Conservation (phyloP, 2,888 invertebrate genomes). For the Scaeva pyrastri region DNA sequence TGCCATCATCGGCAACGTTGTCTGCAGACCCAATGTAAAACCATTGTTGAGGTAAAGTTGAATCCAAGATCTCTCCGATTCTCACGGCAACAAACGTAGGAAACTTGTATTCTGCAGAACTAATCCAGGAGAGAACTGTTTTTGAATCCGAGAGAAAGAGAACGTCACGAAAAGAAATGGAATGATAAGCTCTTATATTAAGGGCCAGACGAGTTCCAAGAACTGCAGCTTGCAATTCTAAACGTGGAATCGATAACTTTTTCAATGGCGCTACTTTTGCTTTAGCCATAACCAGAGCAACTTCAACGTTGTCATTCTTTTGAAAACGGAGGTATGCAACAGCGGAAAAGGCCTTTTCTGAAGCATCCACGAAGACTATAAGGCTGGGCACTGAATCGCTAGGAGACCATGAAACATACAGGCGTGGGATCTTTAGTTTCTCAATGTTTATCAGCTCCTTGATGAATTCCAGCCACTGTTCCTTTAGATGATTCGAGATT, state of each 20-base stretch:
- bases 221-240: conserved; percentile 20
- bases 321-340: conserved; percentile 9
- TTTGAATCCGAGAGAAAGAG: neutral
- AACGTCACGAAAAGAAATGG: neutral
- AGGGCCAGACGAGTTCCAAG: neutral
- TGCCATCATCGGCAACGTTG: conserved; percentile 1
- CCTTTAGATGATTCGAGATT: neutral
- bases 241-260: conserved; percentile 13
- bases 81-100: too few species aligned
- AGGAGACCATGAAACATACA: conserved; percentile 1
- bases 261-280: conserved; percentile 28
- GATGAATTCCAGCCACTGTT: conserved; percentile 14
- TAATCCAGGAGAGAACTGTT: too few species aligned
- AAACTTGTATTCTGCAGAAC: too few species aligned
- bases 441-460: conserved; percentile 8
- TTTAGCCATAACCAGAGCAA: conserved; percentile 28
- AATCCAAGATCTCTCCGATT: too few species aligned
- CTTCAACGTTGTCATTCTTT: neutral
- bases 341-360: conserved; percentile 18
- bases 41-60: too few species aligned
- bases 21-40: neutral
- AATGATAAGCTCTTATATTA: neutral
- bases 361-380: conserved; percentile 13
- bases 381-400: neutral
- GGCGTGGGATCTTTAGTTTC: conserved; percentile 3